Base-by-base conservation (phyloP, 1,140 invertebrate species). In the Drosophila ironensis region DNA sequence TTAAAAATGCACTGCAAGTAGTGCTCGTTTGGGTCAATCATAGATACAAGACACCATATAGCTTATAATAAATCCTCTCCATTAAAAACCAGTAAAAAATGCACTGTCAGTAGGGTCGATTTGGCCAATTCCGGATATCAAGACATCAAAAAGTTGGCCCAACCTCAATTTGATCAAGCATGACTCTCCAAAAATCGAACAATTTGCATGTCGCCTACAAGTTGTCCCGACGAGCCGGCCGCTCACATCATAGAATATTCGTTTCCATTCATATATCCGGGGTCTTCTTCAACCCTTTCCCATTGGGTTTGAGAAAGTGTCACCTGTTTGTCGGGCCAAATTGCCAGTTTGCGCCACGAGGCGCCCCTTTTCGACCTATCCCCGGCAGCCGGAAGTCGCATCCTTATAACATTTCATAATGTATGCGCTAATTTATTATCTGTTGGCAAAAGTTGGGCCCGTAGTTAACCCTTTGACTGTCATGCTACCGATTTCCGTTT, bases 381-480 rank as follows among this genome's bases (percentile, higher is more conserved):
- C 47, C 41, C 28, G 11, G n/a, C 19, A 56, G 57, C 78, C 78
- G 78, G 78, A 82, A 73, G 78, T 59, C 57, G 73, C 63, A 78
- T 84, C 80, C 78, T 78, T 59, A 86, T 77, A 61, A 64, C 37
- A 70, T 86, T 86, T 84, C 80, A 78, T 84, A 84, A 84, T 78
- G 56, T 80, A 84, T 84, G 73, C 74, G 80, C 74, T 84, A 84
- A 84, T 86, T 84, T 86, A 84, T 86, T 84, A 84, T 84, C 80
- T 86, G 80, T 74, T 74, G 70, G 80, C 64, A 84, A 84, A 86
- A 84, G 73, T 84, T 84, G 41, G 41, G 54, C 68, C n/a, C 61
- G 38, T 57, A 61, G 46, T 78, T 82, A 77, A 86, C 80, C 77
- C 78, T 82, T 82, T 76, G 74, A 78, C 70, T 71, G 50, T 27